Percentiles rank a stretch among this genome's conserved stretches.
phyloP scores from a whole-genome alignment of 2,113 vertebrate genomes.

The Anguilla japonica region DNA sequence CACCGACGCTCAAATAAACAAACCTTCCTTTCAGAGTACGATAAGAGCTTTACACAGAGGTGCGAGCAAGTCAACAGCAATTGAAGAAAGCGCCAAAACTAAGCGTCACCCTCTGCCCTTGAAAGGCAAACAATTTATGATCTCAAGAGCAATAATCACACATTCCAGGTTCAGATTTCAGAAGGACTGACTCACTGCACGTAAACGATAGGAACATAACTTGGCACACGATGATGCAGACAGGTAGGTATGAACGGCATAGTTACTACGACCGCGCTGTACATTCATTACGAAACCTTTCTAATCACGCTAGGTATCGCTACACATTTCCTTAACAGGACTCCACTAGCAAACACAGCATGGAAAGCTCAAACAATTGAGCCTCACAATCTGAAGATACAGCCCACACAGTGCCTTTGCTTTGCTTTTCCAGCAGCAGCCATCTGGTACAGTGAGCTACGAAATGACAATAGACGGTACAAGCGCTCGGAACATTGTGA shows the following conservation, averaged over 20 bases:
- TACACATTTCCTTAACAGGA: neutral
- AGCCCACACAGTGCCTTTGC: neutral
- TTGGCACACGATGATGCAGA: neutral
- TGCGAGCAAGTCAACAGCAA: neutral
- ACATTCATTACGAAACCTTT: neutral
- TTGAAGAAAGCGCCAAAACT: neutral
- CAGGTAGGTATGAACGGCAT: neutral
- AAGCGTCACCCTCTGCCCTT: neutral
- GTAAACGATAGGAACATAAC: neutral
- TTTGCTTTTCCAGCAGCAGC: neutral
- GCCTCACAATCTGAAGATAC: neutral
- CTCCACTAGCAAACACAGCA: neutral
- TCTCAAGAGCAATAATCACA: neutral
- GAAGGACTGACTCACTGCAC: neutral
- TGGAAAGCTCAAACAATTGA: neutral
- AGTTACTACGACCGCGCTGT: neutral
- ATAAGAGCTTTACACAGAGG: constrained; percentile 10
- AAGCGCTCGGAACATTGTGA: neutral
- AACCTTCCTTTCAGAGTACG: neutral
- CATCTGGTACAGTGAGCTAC: neutral
- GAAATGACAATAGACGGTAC: neutral
- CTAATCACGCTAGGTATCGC: neutral
- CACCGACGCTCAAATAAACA: neutral
- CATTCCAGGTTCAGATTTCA: constrained; percentile 12
- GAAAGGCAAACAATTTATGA: neutral